These are phyloP conservation scores for Carterocephalus palaemon DNA, from an alignment of 2,888 invertebrate species.

Conservation along the genomic window DNA sequence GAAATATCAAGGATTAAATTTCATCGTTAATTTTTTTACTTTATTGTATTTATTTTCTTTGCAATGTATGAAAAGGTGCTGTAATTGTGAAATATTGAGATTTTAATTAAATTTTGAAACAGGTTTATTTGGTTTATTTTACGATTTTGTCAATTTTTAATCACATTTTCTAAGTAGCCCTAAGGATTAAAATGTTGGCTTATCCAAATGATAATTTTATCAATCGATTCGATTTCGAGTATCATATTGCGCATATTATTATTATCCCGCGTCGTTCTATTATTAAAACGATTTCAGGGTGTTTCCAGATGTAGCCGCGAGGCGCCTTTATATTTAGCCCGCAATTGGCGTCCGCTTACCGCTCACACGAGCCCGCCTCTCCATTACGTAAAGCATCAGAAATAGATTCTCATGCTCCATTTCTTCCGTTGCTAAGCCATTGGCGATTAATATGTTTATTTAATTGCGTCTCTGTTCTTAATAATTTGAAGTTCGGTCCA, in stretches of 20 bases:
- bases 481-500: too few relatives aligned
- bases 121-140: too few relatives aligned
- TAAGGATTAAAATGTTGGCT: not conserved
- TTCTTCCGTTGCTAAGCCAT: conserved; percentile 32
- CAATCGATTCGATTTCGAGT: not conserved
- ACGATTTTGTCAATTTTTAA: too few relatives aligned
- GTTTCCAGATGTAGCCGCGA: conserved; percentile 48
- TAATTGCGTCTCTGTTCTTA: too few relatives aligned
- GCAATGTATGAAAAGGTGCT: too few relatives aligned
- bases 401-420: conserved; percentile 47
- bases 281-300: conserved; percentile 38
- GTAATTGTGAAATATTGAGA: too few relatives aligned
- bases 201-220: not conserved
- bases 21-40: too few relatives aligned
- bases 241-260: conserved; percentile 21
- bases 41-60: too few relatives aligned
- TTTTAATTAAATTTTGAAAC: too few relatives aligned
- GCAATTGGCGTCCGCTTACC: conserved; percentile 44
- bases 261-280: conserved; percentile 26
- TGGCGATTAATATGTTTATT: not conserved
- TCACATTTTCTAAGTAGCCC: too few relatives aligned
- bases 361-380: conserved; percentile 43
- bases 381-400: conserved; percentile 53
- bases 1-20: too few relatives aligned
- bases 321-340: conserved; percentile 62